phyloP scores from a whole-genome alignment of 2,797 vertebrate genomes.

The Triplophysa yarkandensis region DNA sequence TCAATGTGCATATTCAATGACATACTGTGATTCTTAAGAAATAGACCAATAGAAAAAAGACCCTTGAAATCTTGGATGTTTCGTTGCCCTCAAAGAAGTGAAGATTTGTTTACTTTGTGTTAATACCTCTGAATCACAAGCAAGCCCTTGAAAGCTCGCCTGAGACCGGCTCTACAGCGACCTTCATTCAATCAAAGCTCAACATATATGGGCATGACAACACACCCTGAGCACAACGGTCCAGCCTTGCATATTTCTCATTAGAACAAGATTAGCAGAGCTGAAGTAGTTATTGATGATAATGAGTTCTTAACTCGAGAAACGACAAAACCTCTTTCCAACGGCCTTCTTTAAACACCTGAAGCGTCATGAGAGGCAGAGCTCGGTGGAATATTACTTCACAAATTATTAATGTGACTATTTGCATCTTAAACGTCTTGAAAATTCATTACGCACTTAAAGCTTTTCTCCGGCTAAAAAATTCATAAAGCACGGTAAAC shows the following conservation, averaged over 20 bases:
- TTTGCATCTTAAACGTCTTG: conserved; percentile 60
- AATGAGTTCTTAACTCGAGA: conserved; percentile 51
- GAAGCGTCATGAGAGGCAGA: conserved; percentile 44
- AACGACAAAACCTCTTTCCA: conserved; percentile 28
- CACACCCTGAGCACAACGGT: conserved; percentile 35
- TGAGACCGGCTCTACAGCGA: conserved; percentile 34
- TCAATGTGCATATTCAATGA: neutral
- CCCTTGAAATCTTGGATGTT: neutral
- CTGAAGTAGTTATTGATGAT: conserved; percentile 50
- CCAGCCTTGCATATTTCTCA: conserved; percentile 43
- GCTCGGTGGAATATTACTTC: conserved; percentile 29
- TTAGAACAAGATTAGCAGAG: conserved; percentile 47
- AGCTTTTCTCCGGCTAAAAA: conserved; percentile 46
- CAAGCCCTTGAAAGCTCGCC: conserved; percentile 13
- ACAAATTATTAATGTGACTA: conserved; percentile 60
- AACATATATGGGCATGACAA: conserved; percentile 22
- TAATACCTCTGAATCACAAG: conserved; percentile 28
- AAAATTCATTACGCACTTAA: conserved; percentile 58
- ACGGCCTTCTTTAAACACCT: conserved; percentile 49
- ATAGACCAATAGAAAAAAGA: neutral
- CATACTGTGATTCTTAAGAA: neutral
- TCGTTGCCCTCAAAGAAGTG: conserved; percentile 1
- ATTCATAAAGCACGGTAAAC: conserved; percentile 53
- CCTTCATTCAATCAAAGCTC: neutral
- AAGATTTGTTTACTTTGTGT: conserved; percentile 20